Conservation (phyloP, 2,113 vertebrate species). For the Heptranchias perlo region DNA sequence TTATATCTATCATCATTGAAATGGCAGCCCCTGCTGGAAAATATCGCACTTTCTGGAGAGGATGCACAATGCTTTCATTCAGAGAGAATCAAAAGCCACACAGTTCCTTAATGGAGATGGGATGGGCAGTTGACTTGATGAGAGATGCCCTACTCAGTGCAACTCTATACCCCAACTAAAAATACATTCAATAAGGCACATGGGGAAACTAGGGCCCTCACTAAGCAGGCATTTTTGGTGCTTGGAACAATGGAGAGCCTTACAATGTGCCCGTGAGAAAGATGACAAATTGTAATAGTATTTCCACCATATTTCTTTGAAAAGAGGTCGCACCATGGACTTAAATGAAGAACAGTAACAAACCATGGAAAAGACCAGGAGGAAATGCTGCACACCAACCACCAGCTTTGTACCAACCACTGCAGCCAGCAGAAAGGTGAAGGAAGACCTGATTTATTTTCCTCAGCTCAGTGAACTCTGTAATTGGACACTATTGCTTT, state of each 20-base stretch:
- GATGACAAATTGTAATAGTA: neutral
- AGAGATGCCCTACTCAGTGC: neutral
- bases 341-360: neutral
- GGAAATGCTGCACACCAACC: neutral
- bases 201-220: neutral
- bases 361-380: neutral
- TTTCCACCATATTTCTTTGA: neutral
- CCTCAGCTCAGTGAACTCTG: neutral
- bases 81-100: neutral
- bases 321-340: neutral
- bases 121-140: neutral
- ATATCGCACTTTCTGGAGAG: neutral
- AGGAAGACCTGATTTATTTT: neutral
- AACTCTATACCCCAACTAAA: neutral
- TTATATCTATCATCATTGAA: neutral
- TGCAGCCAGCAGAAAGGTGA: neutral
- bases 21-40: neutral
- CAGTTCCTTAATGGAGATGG: neutral
- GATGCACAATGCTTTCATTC: neutral
- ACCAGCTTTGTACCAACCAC: neutral
- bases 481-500: neutral
- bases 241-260: neutral
- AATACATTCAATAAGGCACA: neutral
- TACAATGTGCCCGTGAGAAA: neutral
- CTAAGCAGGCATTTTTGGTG: neutral